phyloP scores from a whole-genome alignment of 2,888 invertebrate species.

The Hemaris fuciformis region DNA sequence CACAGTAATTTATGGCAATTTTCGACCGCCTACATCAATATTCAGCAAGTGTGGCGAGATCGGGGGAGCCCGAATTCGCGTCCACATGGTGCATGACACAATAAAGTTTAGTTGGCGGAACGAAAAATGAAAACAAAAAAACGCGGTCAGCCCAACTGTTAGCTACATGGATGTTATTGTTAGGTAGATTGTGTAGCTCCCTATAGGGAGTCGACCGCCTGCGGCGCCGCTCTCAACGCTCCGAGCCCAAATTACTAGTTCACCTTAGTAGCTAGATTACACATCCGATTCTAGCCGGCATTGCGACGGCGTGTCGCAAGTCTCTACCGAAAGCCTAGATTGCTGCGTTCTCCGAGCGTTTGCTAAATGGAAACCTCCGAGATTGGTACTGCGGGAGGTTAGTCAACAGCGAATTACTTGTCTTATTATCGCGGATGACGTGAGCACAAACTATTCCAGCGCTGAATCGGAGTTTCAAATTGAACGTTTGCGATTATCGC shows the following conservation, averaged over 20 bases:
- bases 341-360: constrained; percentile 21
- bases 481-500: constrained; percentile 3
- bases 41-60: constrained; percentile 33
- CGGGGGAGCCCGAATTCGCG: constrained; percentile 54
- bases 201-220: constrained; percentile 61
- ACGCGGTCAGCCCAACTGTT: constrained; percentile 61
- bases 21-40: constrained; percentile 42
- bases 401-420: constrained; percentile 6
- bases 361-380: constrained; percentile 7
- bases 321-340: constrained; percentile 30
- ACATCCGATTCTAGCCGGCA: constrained; percentile 41
- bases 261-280: constrained; percentile 43
- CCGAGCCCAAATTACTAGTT: constrained; percentile 61
- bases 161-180: constrained; percentile 48
- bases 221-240: constrained; percentile 63
- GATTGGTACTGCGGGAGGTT: background rate
- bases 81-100: constrained; percentile 64
- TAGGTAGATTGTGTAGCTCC: constrained; percentile 54
- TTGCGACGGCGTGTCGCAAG: constrained; percentile 29
- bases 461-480: background rate
- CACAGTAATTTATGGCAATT: constrained; percentile 33
- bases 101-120: constrained; percentile 65
- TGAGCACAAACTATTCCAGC: constrained; percentile 5
- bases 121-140: constrained; percentile 56
- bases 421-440: constrained; percentile 9